A percentile compares a stretch with the other conserved stretches of the same genome.
These are phyloP conservation scores for Lordiphosa andalusiaca DNA, from an alignment of 2,888 invertebrate genomes.

Conservation along the genomic window DNA sequence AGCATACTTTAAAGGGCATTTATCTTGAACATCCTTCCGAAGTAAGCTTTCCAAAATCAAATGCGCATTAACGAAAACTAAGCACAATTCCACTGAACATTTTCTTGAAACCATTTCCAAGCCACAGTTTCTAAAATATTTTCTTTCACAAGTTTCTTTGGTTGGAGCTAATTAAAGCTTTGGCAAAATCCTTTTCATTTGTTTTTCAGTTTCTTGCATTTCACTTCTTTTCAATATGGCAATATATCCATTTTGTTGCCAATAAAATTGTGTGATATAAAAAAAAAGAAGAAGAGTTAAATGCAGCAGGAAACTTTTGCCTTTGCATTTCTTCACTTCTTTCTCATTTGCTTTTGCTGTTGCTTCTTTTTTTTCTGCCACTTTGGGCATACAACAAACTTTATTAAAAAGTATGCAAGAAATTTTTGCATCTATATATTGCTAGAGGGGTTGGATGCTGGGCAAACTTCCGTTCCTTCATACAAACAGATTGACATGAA, in stretches of 20 bases:
- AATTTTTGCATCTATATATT: constrained; percentile 52
- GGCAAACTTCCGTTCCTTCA: constrained; percentile 11
- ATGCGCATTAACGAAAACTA: too few species aligned
- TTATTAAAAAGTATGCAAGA: constrained; percentile 68
- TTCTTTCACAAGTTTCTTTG: too few species aligned
- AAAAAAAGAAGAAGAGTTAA: constrained; percentile 26
- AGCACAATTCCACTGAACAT: too few species aligned
- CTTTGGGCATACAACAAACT: constrained; percentile 66
- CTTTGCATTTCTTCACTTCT: constrained; percentile 15
- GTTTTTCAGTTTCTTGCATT: neutral
- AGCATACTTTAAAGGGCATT: too few species aligned
- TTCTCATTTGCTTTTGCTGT: constrained; percentile 18
- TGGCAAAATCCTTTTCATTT: constrained; percentile 8
- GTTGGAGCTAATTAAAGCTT: constrained; percentile 22
- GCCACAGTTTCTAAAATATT: too few species aligned
- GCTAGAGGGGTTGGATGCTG: constrained; percentile 6
- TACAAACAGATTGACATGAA: constrained; percentile 55
- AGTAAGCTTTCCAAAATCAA: too few species aligned
- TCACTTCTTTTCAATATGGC: constrained; percentile 14
- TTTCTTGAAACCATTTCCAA: too few species aligned
- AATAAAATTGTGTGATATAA: constrained; percentile 56
- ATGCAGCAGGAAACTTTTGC: constrained; percentile 1
- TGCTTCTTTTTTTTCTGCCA: constrained; percentile 45
- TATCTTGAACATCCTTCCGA: too few species aligned
- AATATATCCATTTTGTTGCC: constrained; percentile 54